A percentile compares a stretch with the other conserved stretches of the same genome.
Evolutionary conservation across 2,888 invertebrate species (phyloP).

Genomic region (Melikaiella ostensackeni): DNA sequence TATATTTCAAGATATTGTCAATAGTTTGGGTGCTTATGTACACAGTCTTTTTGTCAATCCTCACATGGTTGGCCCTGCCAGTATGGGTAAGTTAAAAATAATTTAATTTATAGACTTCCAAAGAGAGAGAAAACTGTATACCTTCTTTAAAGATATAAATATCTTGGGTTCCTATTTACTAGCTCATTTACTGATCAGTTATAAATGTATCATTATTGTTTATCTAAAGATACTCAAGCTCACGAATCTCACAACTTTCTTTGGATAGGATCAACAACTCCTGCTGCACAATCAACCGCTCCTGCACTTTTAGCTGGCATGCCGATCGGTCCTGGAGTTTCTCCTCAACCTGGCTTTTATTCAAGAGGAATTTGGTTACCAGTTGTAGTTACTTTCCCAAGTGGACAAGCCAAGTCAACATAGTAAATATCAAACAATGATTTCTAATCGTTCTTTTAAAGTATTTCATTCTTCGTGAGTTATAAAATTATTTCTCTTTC

Average conservation of each 20-base stretch:
- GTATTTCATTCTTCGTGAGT: slow-evolving; percentile 35
- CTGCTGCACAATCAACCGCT: slow-evolving; percentile 80
- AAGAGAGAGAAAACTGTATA: background rate
- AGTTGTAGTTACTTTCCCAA: slow-evolving; percentile 89
- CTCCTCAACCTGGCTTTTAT: slow-evolving; percentile 94
- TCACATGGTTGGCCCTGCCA: slow-evolving; percentile 81
- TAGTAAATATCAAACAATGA: slow-evolving; percentile 83
- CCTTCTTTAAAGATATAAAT: background rate
- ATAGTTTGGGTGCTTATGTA: slow-evolving; percentile 94
- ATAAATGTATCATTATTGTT: slow-evolving; percentile 16
- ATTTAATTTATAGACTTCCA: background rate
- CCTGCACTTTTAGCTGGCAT: slow-evolving; percentile 83
- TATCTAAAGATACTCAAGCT: slow-evolving; percentile 11
- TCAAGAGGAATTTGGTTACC: slow-evolving; percentile 96
- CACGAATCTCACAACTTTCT: slow-evolving; percentile 12
- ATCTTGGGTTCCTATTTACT: background rate
- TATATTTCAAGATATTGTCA: slow-evolving; percentile 96
- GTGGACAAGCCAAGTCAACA: slow-evolving; percentile 91
- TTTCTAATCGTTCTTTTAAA: background rate
- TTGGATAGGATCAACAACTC: slow-evolving; percentile 72
- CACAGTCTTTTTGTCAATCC: slow-evolving; percentile 92
- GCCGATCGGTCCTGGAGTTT: slow-evolving; percentile 86
- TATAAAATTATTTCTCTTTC: slow-evolving; percentile 57
- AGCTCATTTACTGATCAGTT: background rate
- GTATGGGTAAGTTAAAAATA: slow-evolving; percentile 60